These are phyloP conservation scores for Leucophenga maculata DNA, from an alignment of 2,888 invertebrate species.

Conservation along the genomic window DNA sequence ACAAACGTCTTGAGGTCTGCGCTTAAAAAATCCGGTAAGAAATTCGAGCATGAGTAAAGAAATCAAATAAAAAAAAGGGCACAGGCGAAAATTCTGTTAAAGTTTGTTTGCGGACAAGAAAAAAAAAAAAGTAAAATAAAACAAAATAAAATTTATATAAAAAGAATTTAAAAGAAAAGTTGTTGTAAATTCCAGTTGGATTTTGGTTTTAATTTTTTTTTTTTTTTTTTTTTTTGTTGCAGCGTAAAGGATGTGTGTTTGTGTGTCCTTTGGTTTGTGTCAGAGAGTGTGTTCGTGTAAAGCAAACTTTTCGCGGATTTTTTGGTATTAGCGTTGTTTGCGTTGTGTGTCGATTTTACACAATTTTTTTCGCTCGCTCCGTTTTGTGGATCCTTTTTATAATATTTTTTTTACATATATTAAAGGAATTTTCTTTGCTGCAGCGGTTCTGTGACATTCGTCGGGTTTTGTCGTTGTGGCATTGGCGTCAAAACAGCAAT, in stretches of 20 bases:
- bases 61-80: not conserved
- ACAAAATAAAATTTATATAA: conserved; percentile 44
- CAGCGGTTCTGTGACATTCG: conserved; percentile 30
- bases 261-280: not conserved
- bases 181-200: conserved; percentile 49
- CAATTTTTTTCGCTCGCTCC: not conserved
- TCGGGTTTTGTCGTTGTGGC: no score
- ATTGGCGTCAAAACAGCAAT: conserved; percentile 35
- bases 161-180: conserved; percentile 43
- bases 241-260: not conserved
- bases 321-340: conserved; percentile 26
- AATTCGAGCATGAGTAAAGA: not conserved
- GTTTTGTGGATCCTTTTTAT: not conserved
- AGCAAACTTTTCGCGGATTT: conserved; percentile 23
- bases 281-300: not conserved
- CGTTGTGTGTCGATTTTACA: conserved; percentile 18
- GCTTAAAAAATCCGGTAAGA: not conserved
- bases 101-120: conserved; percentile 18
- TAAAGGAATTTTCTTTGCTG: conserved; percentile 8
- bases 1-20: conserved; percentile 7
- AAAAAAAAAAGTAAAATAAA: conserved; percentile 1
- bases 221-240: conserved; percentile 14
- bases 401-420: not conserved
- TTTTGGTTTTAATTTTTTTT: conserved; percentile 57
- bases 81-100: conserved; percentile 9